Percentiles rank a stretch among this genome's conserved stretches.
Conservation (phyloP, 2,113 vertebrate species). For the Lepisosteus oculatus region DNA sequence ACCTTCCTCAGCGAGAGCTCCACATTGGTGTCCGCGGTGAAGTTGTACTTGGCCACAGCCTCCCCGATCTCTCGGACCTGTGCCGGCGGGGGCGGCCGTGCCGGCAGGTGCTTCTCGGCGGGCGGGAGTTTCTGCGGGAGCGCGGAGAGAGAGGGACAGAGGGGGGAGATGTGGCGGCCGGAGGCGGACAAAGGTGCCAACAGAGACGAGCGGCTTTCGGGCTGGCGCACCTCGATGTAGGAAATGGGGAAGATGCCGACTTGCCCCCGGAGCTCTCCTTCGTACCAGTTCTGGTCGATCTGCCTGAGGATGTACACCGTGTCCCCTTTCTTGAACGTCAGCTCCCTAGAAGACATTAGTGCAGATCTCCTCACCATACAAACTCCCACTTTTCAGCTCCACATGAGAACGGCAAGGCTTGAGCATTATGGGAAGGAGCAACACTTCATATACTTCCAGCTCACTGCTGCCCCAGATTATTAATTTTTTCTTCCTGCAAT, state of each 20-base stretch:
- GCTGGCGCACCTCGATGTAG: slow-evolving; percentile 83
- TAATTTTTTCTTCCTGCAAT: no score
- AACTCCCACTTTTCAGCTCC: no score
- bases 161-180: neutral
- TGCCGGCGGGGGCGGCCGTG: slow-evolving; percentile 88
- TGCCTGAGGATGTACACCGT: slow-evolving; percentile 94
- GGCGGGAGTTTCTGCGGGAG: slow-evolving; percentile 74
- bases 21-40: slow-evolving; percentile 93
- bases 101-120: slow-evolving; percentile 86
- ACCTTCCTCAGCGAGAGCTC: slow-evolving; percentile 95
- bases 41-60: slow-evolving; percentile 91
- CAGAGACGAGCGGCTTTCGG: neutral
- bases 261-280: slow-evolving; percentile 86
- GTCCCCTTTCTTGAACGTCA: slow-evolving; percentile 96
- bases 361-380: no score
- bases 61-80: slow-evolving; percentile 91
- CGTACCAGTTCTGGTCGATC: slow-evolving; percentile 98
- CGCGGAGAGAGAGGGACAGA: neutral
- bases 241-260: slow-evolving; percentile 96
- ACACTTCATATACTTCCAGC: neutral
- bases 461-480: no score
- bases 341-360: slow-evolving; percentile 77
- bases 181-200: neutral
- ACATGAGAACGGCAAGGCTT: neutral
- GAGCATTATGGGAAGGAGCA: neutral